These are phyloP conservation scores for Sphaerodactylus townsendi DNA, from an alignment of 2,113 vertebrate species.

Conservation along the genomic window DNA sequence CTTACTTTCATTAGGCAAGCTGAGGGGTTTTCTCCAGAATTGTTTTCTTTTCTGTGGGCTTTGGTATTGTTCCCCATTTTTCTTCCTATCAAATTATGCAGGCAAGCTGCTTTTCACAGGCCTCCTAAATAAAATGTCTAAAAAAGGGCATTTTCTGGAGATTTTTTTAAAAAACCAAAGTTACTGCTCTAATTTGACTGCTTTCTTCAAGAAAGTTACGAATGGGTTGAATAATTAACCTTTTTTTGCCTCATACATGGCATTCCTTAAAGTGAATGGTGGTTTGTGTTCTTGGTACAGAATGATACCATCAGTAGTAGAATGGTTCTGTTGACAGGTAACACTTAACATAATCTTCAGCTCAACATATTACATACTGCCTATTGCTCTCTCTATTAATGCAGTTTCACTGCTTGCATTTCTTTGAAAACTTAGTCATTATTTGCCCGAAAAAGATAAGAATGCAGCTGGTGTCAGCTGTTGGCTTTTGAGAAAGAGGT, in stretches of 20 bases:
- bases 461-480: neutral
- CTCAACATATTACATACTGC: neutral
- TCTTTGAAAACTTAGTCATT: neutral
- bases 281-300: neutral
- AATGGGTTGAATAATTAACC: neutral
- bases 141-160: neutral
- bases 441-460: neutral
- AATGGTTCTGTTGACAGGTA: neutral
- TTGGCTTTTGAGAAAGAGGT: neutral
- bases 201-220: neutral
- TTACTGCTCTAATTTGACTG: neutral
- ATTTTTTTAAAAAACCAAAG: neutral
- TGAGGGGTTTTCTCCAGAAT: neutral
- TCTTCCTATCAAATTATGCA: neutral
- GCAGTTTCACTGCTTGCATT: neutral
- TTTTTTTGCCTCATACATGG: neutral
- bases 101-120: neutral
- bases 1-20: too few species aligned
- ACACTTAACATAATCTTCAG: neutral
- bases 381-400: neutral
- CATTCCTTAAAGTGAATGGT: neutral
- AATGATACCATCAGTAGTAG: neutral
- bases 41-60: neutral
- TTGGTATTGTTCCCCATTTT: neutral
- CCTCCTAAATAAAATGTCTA: slow-evolving; percentile 9